A percentile compares a stretch with the other conserved stretches of the same genome.
Evolutionary conservation across 2,797 vertebrate genomes (phyloP).

Genomic region (Chelonia mydas): DNA sequence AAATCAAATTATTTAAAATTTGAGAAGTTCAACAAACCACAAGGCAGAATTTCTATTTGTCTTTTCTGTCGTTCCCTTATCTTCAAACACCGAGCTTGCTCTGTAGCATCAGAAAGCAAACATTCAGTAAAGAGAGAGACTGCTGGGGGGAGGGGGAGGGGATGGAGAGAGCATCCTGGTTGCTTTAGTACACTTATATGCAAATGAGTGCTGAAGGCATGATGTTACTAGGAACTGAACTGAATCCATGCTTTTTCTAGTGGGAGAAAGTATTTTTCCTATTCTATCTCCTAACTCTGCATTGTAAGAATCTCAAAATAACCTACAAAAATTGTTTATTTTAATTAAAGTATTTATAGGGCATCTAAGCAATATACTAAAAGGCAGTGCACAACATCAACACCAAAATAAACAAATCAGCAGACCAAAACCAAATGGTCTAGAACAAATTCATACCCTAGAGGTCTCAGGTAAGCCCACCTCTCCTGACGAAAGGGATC

Average conservation of each 20-base stretch:
- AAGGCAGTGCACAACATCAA: background rate
- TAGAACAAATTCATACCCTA: background rate
- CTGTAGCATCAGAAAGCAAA: slow-evolving; percentile 10
- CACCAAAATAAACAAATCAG: background rate
- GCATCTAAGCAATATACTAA: background rate
- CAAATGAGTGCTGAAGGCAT: background rate
- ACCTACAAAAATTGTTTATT: background rate
- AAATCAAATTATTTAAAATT: background rate
- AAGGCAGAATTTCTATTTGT: background rate
- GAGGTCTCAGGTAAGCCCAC: background rate
- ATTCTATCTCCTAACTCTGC: background rate
- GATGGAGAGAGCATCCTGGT: background rate
- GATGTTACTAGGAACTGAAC: background rate
- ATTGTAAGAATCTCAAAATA: background rate
- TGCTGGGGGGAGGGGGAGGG: background rate
- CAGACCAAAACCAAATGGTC: background rate
- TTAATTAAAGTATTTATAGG: slow-evolving; percentile 3
- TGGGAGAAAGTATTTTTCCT: background rate
- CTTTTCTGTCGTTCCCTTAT: background rate
- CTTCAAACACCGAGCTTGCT: background rate
- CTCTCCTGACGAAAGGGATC: background rate
- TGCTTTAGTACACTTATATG: background rate
- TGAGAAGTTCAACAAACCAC: background rate
- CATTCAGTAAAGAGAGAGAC: background rate
- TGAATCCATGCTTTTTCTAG: background rate